Evolutionary conservation across 2,888 invertebrate species (phyloP), one percentile per base, ranked within the genome.

Genomic region (Tipula unca): DNA sequence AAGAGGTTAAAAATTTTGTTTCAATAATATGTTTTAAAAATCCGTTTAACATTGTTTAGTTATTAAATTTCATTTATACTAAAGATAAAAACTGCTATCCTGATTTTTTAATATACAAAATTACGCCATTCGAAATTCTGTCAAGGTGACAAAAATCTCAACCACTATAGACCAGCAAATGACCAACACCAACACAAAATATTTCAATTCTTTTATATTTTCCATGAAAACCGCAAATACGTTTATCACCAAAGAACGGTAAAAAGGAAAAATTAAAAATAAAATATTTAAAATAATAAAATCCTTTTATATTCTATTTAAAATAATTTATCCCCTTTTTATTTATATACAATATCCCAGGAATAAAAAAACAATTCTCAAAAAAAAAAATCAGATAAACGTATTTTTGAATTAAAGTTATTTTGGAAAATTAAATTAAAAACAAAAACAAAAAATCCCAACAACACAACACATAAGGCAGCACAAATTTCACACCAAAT

Each of bases 361-460:
- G 48, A 54, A 54, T 54, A 69, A 48, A 48, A 48, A n/a, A 6
- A 39, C 6, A 39, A n/a, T 48, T 48, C 48, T 48, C 48, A 39
- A 48, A 48, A 42, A 69, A 69, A 69, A 69, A 69, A 69, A 69
- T 69, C 69, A 69, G 69, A 69, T 69, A 69, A 69, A 69, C 69
- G 69, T 69, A 69, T 69, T 69, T 69, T 69, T 69, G 69, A 69
- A 69, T 69, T 69, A 69, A 69, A 69, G 25, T 69, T 69, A 69
- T 69, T 69, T 69, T 69, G 20, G 69, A 69, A 69, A 69, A 69
- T 69, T 69, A 25, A 69, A 69, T 69, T 69, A 69, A 20, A 48
- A 17, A 48, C n/a, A n/a, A n/a, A n/a, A n/a, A n/a, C n/a, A 48
- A 17, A 48, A 48, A 69, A 69, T 25, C 25, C 69, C 69, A 69